Base-by-base conservation (phyloP, 1,140 invertebrate species). In the Pararge aegeria region DNA sequence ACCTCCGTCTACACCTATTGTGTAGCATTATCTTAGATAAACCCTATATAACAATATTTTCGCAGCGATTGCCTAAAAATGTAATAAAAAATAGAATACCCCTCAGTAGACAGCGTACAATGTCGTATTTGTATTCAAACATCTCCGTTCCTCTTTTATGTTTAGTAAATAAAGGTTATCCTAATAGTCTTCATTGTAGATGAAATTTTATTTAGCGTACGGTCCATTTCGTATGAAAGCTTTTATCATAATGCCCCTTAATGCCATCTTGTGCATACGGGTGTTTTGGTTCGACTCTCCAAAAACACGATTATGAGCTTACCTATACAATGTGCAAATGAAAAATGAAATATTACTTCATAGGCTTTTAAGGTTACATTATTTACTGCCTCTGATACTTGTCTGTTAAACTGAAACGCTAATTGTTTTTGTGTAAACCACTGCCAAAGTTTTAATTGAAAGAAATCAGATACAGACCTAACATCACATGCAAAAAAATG, bases 101-200 rank as follows among this genome's bases (percentile, higher is more conserved):
- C 27, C 5, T 38, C 13, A 5, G 5, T 16, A 18, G 15, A 5
- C 13, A 6, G 13, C 15, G 38, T 18, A 42, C 0, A 42, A 18
- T 42, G 5, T 42, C 16, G 6, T 42, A 42, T 42, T 42, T 42
- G 1, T 15, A 42, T 42, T 42, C 38, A 42, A 42, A 42, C 38
- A 16, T 13, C 38, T 42, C 5, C 38, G 13, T 42, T 42, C 12
- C 13, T 42, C 38, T 42, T 42, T 42, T 42, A 42, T 42, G 13
- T 42, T 42, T 42, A 42, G 38, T 42, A 42, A 42, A 42, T 42
- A 42, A 42, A 42, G 13, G 13, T 42, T 42, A 42, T 42, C 13
- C 38, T 42, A 42, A 42, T 42, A 18, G 38, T 18, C 38, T 18
- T 5, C 18, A 16, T 1, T 15, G 38, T 42, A 42, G 30, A 5